phyloP scores from a whole-genome alignment of 2,113 vertebrate genomes.

The Anhinga anhinga region DNA sequence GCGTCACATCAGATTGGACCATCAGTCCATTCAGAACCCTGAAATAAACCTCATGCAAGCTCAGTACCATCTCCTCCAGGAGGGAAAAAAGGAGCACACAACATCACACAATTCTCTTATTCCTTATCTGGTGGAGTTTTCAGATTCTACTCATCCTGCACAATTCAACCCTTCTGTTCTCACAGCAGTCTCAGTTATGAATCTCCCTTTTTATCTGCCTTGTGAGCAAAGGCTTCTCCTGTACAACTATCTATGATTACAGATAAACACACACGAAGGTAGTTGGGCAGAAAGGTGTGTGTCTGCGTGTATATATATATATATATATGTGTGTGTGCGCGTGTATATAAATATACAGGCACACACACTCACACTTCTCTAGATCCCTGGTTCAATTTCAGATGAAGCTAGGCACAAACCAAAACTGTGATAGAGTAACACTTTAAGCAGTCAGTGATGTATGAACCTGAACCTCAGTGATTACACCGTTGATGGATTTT shows the following conservation, averaged over 20 bases:
- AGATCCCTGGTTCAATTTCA: neutral
- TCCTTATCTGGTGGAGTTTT: neutral
- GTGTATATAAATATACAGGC: too few relatives aligned
- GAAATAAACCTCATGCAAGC: neutral
- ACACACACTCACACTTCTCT: too few relatives aligned
- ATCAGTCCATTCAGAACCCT: neutral
- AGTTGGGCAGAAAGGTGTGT: neutral
- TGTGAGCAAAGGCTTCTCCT: neutral
- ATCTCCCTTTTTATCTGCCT: neutral
- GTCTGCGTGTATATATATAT: neutral
- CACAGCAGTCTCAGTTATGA: neutral
- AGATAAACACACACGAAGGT: neutral
- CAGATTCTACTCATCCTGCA: neutral
- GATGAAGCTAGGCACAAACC: neutral
- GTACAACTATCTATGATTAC: neutral
- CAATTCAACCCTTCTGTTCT: neutral
- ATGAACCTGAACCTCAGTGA: neutral
- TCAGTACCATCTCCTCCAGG: accelerated
- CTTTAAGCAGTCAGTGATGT: neutral
- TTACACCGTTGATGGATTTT: neutral
- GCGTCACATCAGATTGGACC: neutral
- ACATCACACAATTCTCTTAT: neutral
- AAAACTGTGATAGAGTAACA: neutral
- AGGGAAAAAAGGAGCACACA: neutral
- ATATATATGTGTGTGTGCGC: too few relatives aligned